Evolutionary conservation across 2,888 invertebrate species (phyloP), one percentile per base, ranked within the genome.

Genomic region (Drosophila bunnanda): DNA sequence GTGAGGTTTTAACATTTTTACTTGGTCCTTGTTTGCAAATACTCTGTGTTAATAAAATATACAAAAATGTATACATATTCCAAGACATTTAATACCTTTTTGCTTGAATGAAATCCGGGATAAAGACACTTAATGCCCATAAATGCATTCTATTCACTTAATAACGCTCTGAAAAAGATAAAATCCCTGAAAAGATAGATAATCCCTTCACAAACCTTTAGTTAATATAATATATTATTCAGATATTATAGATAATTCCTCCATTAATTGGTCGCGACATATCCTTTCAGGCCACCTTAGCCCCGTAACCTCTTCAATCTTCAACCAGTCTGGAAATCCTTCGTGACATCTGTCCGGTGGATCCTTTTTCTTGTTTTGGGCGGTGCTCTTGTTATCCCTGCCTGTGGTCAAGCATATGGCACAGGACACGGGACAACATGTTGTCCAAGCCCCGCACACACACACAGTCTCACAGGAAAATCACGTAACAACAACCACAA

Each of bases 401-500:
- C 44, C 38, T 65, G 67, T 59, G 80, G 82, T 83, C 83, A 82
- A 76, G 76, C 82, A 86, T 67, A 75, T 81, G 83, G 70, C 59
- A 46, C 75, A 79, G 44, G 65, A 52, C 60, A 55, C 43, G 50
- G 71, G 52, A 64, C 72, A 71, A 57, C 61, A 70, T 55, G 54
- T 54, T 54, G 38, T 46, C 48, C 41, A 20, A 38, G 32, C 39
- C 41, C n/a, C 30, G 30, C 17, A 34, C 36, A 41, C 54, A 20
- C 60, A 50, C 52, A 38, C 15, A n/a, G 46, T n/a, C 36, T 50
- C 46, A 70, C 71, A 75, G 77, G 59, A 54, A 68, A 74, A 58
- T 61, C 58, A 54, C 72, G 61, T 65, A 61, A 67, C 59, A 61
- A 71, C 46, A 58, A 67, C 39, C 58, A 38, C 55, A 32, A 36